Evolutionary conservation across 1,140 invertebrate species (phyloP).

Genomic region (Proctacanthus coquilletti): DNA sequence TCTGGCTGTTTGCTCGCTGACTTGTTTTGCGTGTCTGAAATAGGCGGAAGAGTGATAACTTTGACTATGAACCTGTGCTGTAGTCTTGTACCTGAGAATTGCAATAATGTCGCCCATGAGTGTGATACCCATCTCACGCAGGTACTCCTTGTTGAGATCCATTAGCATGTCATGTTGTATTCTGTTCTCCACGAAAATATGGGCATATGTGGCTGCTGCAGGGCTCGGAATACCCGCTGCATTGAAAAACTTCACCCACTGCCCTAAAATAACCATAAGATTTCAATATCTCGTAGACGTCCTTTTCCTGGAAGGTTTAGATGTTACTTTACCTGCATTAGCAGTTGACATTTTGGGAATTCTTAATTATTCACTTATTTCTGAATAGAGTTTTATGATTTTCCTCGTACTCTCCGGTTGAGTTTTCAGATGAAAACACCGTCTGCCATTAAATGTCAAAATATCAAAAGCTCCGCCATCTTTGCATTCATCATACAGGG

Average conservation of each 20-base stretch:
- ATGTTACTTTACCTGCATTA: too few species aligned
- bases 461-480: too few species aligned
- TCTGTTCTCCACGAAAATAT: conserved; percentile 67
- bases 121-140: conserved; percentile 68
- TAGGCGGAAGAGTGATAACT: neutral
- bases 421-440: too few species aligned
- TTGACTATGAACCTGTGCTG: neutral
- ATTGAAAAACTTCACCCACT: conserved; percentile 64
- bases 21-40: conserved; percentile 55
- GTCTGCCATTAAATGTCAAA: too few species aligned
- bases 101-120: conserved; percentile 73
- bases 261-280: too few species aligned
- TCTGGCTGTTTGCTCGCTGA: conserved; percentile 45
- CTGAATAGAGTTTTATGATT: too few species aligned
- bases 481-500: too few species aligned
- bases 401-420: too few species aligned
- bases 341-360: too few species aligned
- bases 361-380: too few species aligned
- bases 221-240: conserved; percentile 58
- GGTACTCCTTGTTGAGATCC: conserved; percentile 67
- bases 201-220: conserved; percentile 59
- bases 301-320: too few species aligned
- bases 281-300: too few species aligned
- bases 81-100: conserved; percentile 42
- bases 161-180: conserved; percentile 66